Evolutionary conservation across 2,888 invertebrate genomes (phyloP), one percentile per base, ranked within the genome.

Genomic region (Ecdyonurus torrentis): DNA sequence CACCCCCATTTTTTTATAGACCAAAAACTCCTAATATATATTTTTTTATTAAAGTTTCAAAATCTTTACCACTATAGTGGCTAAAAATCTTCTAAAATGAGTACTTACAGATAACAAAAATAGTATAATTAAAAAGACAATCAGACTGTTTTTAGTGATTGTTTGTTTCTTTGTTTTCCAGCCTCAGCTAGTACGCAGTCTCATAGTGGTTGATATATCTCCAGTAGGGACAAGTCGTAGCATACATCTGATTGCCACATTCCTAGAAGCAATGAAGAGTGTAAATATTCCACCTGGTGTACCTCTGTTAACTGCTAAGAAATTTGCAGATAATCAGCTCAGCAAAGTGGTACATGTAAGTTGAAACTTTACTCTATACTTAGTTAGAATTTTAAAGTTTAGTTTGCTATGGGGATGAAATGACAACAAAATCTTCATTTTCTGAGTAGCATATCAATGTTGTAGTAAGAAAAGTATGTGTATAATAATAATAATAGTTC

Each of bases 141-240:
- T 55, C 22, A 7, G 1, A 15, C 1, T 20, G 5, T 59, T 25
- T 59, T 15, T 20, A 19, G 15, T 25, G 62, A 20, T 2, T 19
- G 25, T 24, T 25, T 53, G 52, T n/a, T n/a, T n/a, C n/a, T n/a
- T 64, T 50, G 23, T 24, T 64, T 77, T 77, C 67, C 76, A 81
- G 81, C 84, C 85, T 18, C 72, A 81, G 60, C 66, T 83, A 50
- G 80, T 88, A 1, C 82, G 85, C 53, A 83, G 83, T 69, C 74
- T 89, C 25, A 72, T 87, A 64, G 81, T 87, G 19, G 84, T 84
- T 20, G 90, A 90, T 70, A 84, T 88, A 66, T 84, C 86, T 0
- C 89, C 89, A 0, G 70, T 82, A 1, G 79, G 79, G 68, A 79
- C 79, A 0, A 84, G 83, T 68, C 80, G 83, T 2, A 82, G 81